Percentiles rank a stretch among this genome's conserved stretches.
Evolutionary conservation across 2,797 vertebrate species (phyloP).

Genomic region (Mastacembelus armatus): DNA sequence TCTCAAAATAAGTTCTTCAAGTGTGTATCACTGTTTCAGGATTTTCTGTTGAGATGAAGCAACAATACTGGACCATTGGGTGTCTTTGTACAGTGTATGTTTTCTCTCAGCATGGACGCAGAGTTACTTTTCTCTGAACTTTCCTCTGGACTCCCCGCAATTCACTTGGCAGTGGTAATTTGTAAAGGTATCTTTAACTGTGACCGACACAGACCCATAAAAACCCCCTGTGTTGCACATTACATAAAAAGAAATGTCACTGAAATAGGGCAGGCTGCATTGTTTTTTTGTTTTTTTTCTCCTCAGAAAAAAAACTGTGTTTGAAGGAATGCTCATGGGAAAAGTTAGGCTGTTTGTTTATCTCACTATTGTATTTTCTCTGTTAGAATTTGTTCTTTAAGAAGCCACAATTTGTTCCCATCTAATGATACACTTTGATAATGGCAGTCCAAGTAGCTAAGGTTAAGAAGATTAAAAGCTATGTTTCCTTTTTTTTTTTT

Average conservation of each 20-base stretch:
- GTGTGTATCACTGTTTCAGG: neutral
- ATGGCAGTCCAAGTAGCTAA: slow-evolving; percentile 15
- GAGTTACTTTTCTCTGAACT: slow-evolving; percentile 33
- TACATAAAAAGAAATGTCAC: slow-evolving; percentile 51
- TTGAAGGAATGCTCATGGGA: slow-evolving; percentile 56
- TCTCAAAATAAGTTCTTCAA: slow-evolving; percentile 38
- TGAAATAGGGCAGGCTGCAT: slow-evolving; percentile 43
- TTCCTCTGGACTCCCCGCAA: slow-evolving; percentile 37
- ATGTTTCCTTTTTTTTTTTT: slow-evolving; percentile 26
- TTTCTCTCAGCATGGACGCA: slow-evolving; percentile 17
- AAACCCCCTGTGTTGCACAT: slow-evolving; percentile 54
- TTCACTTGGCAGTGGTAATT: slow-evolving; percentile 68
- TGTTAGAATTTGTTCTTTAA: slow-evolving; percentile 58
- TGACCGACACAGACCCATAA: slow-evolving; percentile 45
- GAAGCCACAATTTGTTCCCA: slow-evolving; percentile 50
- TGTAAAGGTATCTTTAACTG: slow-evolving; percentile 69
- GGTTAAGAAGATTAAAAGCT: slow-evolving; percentile 57
- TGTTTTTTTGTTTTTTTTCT: too few species aligned
- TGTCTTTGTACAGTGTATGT: slow-evolving; percentile 6
- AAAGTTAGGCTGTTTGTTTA: slow-evolving; percentile 60
- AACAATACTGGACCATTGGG: slow-evolving; percentile 1
- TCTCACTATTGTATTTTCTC: slow-evolving; percentile 37
- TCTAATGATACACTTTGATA: slow-evolving; percentile 63
- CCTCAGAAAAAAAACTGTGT: slow-evolving; percentile 13
- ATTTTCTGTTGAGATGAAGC: slow-evolving; percentile 17